Percentiles rank a stretch among this genome's conserved stretches.
These are phyloP conservation scores for Diaphora mendica DNA, from an alignment of 2,888 invertebrate species.

Conservation along the genomic window DNA sequence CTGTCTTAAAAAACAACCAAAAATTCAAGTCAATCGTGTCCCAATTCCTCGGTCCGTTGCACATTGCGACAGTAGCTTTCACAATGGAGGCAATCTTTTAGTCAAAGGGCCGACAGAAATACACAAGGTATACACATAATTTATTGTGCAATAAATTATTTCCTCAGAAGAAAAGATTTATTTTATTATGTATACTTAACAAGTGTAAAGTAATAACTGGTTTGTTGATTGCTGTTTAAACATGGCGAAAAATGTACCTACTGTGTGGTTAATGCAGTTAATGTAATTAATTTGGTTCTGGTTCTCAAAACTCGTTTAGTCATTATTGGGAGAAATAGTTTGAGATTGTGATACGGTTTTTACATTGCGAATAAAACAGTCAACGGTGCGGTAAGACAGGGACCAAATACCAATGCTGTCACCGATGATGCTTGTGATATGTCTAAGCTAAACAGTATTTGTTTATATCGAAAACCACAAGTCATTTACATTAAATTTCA, in stretches of 20 bases:
- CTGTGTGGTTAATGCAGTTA: constrained; percentile 2
- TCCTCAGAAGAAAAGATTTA: background rate
- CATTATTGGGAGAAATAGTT: background rate
- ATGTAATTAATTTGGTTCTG: background rate
- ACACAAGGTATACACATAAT: constrained; percentile 19
- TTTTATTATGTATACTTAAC: constrained; percentile 10
- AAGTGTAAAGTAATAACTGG: background rate
- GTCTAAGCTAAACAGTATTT: background rate
- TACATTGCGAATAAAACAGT: background rate
- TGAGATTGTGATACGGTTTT: background rate
- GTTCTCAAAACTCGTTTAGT: background rate
- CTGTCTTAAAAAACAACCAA: constrained; percentile 17
- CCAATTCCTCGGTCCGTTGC: constrained; percentile 37
- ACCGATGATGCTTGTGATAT: background rate
- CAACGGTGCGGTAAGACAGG: background rate
- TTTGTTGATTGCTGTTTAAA: constrained; percentile 1
- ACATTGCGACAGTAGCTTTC: constrained; percentile 46
- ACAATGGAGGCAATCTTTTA: constrained; percentile 31
- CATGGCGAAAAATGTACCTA: background rate
- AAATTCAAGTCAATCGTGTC: constrained; percentile 30
- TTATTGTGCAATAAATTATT: constrained; percentile 30
- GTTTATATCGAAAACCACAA: background rate
- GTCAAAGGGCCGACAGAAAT: constrained; percentile 41
- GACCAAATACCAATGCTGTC: background rate
- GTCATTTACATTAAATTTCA: background rate